Base-by-base conservation (phyloP, 1,140 invertebrate species). In the Paramacrobiotus metropolitanus region DNA sequence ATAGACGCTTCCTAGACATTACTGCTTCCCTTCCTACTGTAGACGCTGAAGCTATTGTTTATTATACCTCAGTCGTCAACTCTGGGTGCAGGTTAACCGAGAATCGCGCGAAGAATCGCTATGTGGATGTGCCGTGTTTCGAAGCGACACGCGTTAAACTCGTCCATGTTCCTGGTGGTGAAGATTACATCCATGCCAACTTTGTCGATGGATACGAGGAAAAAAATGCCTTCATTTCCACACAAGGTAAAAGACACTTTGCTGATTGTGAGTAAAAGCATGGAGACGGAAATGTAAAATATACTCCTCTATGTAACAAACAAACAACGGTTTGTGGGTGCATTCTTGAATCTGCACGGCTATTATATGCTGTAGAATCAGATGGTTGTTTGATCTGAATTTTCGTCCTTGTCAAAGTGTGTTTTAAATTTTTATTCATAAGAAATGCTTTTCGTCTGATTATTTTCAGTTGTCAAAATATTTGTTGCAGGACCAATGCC, bases 171-270 rank as follows among this genome's bases (percentile, higher is more conserved):
- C 61, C 65, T 40, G 80, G 85, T 64, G 80, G 79, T 45, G 77
- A 79, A 63, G 86, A 91, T 65, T 76, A 81, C 20, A 79, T 79
- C 63, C 82, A 84, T 40, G 90, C 90, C 30, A 96, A 96, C 78
- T 96, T 85, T 75, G 90, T 96, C 30, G 91, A 95, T 77, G 91
- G 92, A 2, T 97, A 95, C 74, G 89, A 89, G 72, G 90, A 95
- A 72, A 91, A 89, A 69, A 91, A 92, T 76, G 90, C 91, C 45
- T 97, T 92, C 73, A 96, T 97, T 70, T 94, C 85, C 65, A 94
- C 91, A 66, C 92, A 96, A 81, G 90, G 84, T 85, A 68, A 74
- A 63, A 30, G 21, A 30, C 21, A 45, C 2, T 48, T 40, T 61
- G 20, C 29, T 55, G 21, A 29, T 44, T 59, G 1, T 29, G 2